Base-by-base conservation (phyloP, 2,888 invertebrate genomes). In the Mimas tiliae region DNA sequence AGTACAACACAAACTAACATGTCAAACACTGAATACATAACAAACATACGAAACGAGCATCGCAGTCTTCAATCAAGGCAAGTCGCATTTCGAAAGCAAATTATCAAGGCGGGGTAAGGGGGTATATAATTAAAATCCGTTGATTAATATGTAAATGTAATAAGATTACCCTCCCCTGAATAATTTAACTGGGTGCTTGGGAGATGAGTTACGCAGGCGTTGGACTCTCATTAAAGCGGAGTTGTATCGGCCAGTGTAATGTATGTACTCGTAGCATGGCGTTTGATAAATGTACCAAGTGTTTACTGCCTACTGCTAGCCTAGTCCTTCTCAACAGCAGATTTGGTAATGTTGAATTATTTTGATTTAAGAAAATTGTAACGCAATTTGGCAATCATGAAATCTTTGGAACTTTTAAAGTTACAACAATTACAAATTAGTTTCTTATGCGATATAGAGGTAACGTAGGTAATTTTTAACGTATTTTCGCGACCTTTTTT, bases 131-230 rank as follows among this genome's bases (percentile, higher is more conserved):
- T 97, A 97, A 97, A 97, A 97, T 97, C 97, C 97, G 97, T 97
- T 97, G 97, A 97, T 97, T 97, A 97, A 97, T 97, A 97, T 97
- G 97, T 97, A 97, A 97, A 97, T 97, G 97, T 97, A 97, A 97
- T 97, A 97, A 97, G 97, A 97, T 97, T 97, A 97, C 97, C 97
- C 97, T 96, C 96, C 96, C 96, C 95, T 96, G 96, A 97, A 97
- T 96, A 96, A 96, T 95, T 94, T 91, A 91, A 86, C 84, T 85
- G 87, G 88, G 86, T 82, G 82, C 84, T 80, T 71, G 82, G 84
- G 89, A 89, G 91, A 90, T 94, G 91, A 90, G 91, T 94, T 94
- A 94, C 90, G 88, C 79, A 78, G 80, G 80, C 81, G 87, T 85
- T 81, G 87, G 89, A 85, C 89, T 78, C 89, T 91, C 87, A 89